A percentile compares a stretch with the other conserved stretches of the same genome.
phyloP scores from a whole-genome alignment of 2,888 invertebrate genomes.

The Agapostemon virescens region DNA sequence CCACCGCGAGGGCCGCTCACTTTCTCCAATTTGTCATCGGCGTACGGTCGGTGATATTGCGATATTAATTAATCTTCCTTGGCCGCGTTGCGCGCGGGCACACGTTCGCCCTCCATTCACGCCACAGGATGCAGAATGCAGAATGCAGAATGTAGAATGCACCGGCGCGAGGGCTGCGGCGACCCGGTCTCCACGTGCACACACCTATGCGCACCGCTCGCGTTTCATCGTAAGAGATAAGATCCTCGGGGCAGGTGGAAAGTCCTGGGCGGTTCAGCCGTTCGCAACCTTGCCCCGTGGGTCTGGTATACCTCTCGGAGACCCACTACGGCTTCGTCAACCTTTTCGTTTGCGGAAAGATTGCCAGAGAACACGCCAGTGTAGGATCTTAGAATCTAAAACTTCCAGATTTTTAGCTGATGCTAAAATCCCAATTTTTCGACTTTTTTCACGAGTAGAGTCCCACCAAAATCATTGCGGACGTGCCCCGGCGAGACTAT shows the following conservation, averaged over 20 bases:
- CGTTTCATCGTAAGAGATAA: constrained; percentile 66
- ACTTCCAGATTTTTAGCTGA: too few relatives aligned
- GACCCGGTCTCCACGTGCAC: constrained; percentile 31
- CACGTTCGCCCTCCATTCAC: constrained; percentile 45
- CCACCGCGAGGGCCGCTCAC: constrained; percentile 66
- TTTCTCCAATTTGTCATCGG: constrained; percentile 74
- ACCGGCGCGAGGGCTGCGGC: constrained; percentile 19
- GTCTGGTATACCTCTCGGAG: not conserved
- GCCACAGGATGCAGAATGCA: constrained; percentile 25
- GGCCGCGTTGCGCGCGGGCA: constrained; percentile 44
- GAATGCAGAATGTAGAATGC: constrained; percentile 1
- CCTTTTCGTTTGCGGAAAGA: too few relatives aligned
- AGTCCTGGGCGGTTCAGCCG: constrained; percentile 48
- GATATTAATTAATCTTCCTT: constrained; percentile 72
- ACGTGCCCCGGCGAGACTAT: too few relatives aligned
- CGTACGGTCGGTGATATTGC: constrained; percentile 66
- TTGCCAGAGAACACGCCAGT: too few relatives aligned
- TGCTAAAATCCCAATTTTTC: too few relatives aligned
- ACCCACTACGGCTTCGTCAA: too few relatives aligned
- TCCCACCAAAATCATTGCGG: too few relatives aligned
- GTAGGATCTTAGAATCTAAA: too few relatives aligned
- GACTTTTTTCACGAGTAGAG: too few relatives aligned
- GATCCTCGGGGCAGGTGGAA: constrained; percentile 69
- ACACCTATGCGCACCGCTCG: constrained; percentile 36
- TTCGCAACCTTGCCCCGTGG: not conserved